These are phyloP conservation scores for Panulirus ornatus DNA, from an alignment of 1,140 invertebrate species.

Conservation along the genomic window DNA sequence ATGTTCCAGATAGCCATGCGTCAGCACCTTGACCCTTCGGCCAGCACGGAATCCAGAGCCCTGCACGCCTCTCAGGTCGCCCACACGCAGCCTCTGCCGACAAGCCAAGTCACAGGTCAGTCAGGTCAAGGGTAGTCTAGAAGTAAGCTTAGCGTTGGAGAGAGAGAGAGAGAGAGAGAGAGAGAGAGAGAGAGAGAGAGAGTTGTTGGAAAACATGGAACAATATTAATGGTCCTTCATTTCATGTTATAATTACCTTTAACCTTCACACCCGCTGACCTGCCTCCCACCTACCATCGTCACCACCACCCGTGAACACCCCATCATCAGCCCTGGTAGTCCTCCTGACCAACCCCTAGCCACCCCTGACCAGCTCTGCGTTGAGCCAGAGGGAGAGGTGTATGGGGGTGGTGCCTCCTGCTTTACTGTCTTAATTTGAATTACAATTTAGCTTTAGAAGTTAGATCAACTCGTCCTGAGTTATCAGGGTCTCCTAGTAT, in stretches of 20 bases:
- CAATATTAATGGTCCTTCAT: background rate
- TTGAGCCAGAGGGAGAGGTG: too few relatives aligned
- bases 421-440: too few relatives aligned
- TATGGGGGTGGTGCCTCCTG: too few relatives aligned
- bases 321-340: background rate
- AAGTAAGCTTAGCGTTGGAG: too few relatives aligned
- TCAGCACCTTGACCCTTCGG: conserved; percentile 84
- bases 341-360: background rate
- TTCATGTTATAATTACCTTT: background rate
- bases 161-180: background rate
- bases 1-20: conserved; percentile 91
- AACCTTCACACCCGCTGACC: background rate
- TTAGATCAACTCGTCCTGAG: too few relatives aligned
- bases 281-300: background rate
- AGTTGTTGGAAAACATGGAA: too few relatives aligned
- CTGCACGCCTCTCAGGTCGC: conserved; percentile 74
- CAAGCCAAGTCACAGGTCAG: background rate
- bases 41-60: conserved; percentile 58
- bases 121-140: too few relatives aligned
- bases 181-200: background rate
- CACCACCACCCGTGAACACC: background rate
- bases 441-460: too few relatives aligned
- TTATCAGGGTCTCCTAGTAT: too few relatives aligned
- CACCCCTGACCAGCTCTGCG: too few relatives aligned
- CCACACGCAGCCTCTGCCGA: conserved; percentile 79